A percentile compares a stretch with the other conserved stretches of the same genome.
Evolutionary conservation across 2,888 invertebrate genomes (phyloP).

Genomic region (Leucania comma): DNA sequence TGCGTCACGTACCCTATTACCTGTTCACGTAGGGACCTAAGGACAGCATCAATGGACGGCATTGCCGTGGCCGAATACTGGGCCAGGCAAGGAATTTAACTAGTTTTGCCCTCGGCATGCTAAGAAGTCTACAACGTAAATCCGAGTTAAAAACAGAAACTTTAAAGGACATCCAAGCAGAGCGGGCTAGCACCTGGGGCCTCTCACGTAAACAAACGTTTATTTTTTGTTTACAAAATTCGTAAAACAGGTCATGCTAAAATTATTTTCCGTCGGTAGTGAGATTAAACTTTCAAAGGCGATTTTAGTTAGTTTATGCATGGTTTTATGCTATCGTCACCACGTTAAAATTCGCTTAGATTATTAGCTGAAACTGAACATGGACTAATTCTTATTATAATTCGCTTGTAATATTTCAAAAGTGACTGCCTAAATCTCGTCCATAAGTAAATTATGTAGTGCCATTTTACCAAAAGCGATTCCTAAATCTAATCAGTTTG

Average conservation of each 20-base stretch:
- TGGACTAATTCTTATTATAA: neutral
- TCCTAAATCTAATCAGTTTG: neutral
- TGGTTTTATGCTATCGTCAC: neutral
- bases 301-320: constrained; percentile 7
- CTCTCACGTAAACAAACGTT: constrained; percentile 45
- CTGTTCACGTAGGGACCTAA: too few relatives aligned
- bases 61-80: too few relatives aligned
- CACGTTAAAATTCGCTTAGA: neutral
- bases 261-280: constrained; percentile 6
- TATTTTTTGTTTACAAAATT: constrained; percentile 43
- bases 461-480: neutral
- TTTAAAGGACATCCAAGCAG: constrained; percentile 12
- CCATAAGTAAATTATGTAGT: neutral
- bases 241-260: constrained; percentile 43
- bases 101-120: too few relatives aligned
- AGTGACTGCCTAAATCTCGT: neutral
- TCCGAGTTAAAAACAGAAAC: constrained; percentile 20
- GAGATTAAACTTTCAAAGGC: constrained; percentile 10
- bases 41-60: too few relatives aligned
- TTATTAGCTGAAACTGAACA: neutral
- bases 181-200: constrained; percentile 45
- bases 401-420: neutral
- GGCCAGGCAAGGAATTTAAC: too few relatives aligned
- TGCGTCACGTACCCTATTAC: too few relatives aligned
- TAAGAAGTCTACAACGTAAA: neutral